Base-by-base conservation (phyloP, 1,140 invertebrate genomes). In the Diachasma alloeum region DNA sequence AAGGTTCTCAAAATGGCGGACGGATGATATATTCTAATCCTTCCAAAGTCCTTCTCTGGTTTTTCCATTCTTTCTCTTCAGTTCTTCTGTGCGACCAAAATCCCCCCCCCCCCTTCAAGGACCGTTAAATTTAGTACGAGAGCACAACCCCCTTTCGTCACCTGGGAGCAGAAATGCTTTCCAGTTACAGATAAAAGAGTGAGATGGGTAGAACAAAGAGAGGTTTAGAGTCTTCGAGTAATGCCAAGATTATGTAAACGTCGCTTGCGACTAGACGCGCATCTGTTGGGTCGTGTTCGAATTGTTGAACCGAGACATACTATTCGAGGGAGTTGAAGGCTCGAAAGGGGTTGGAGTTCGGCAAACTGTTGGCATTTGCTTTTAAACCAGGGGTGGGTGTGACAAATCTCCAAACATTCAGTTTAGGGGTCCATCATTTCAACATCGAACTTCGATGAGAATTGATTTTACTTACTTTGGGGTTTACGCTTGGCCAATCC, bases 171-270 rank as follows among this genome's bases (percentile, higher is more conserved):
- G 46, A 75, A 74, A 36, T 48, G 44, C 39, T 44, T 37, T 31
- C 37, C 66, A 31, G 42, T 26, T 66, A 19, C 37, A 22, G 53
- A 67, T 26, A 46, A 26, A 37, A 48, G 37, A 31, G 36, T 44
- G 36, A 44, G 26, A 19, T 31, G 31, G 44, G 44, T 53, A 53
- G 48, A 53, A 53, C 48, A 53, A 53, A 37, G 36, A 26, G 67
- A 26, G 56, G 79, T 81, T 81, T 82, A 80, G 81, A 84, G 80
- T 59, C 19, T 59, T 80, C 81, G 82, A 86, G 81, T 88, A 88
- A 87, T 88, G 80, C 82, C 82, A 86, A 87, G 86, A 88, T 87
- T 87, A 88, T 87, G 85, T 87, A 88, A 87, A 87, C 86, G 86
- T 87, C 85, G 86, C 81, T 86, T 81, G 72, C 22, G 80, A 79